Base-by-base conservation (phyloP, 1,140 invertebrate genomes). In the Coptotermes formosanus region DNA sequence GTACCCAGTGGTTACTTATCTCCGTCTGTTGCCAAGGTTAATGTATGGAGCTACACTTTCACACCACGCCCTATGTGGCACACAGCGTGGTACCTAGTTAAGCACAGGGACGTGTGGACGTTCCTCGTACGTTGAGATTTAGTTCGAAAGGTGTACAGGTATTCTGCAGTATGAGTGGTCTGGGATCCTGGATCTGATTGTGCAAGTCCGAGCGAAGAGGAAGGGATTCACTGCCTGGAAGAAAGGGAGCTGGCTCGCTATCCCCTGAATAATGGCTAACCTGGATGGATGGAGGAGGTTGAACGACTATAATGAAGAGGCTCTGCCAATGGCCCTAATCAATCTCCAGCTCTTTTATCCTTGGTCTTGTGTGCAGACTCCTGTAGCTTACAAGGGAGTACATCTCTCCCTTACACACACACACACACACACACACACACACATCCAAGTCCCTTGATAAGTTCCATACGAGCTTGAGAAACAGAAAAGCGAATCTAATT, bases 181-280 rank as follows among this genome's bases (percentile, higher is more conserved):
- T 9, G 64, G n/a, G 7, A 25, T n/a, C 64, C 64, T 75, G 64
- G 64, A 75, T 75, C 64, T 75, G 64, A 75, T 75, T 75, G 64
- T 75, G 64, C n/a, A 75, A 75, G 64, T 75, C 64, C 64, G n/a
- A 75, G 64, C 64, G 64, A 30, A n/a, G 64, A 75, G 64, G 59
- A 75, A 75, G 64, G 64, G 64, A 75, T 75, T 30, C 25, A 0
- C 64, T 30, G 9, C 25, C n/a, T 25, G 25, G 2, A n/a, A 30
- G 64, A 16, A 75, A 25, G n/a, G 64, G n/a, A 14, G 11, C 25
- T 30, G n/a, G n/a, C 64, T 75, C 64, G n/a, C 25, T 75, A 75
- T 25, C 64, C 64, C n/a, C 64, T 75, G 64, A 75, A 75, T 75
- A 75, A 75, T 75, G 64, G 64, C 64, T 75, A 75, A 75, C 64